These are phyloP conservation scores for Somateria mollissima DNA, from an alignment of 2,797 vertebrate genomes.

Conservation along the genomic window DNA sequence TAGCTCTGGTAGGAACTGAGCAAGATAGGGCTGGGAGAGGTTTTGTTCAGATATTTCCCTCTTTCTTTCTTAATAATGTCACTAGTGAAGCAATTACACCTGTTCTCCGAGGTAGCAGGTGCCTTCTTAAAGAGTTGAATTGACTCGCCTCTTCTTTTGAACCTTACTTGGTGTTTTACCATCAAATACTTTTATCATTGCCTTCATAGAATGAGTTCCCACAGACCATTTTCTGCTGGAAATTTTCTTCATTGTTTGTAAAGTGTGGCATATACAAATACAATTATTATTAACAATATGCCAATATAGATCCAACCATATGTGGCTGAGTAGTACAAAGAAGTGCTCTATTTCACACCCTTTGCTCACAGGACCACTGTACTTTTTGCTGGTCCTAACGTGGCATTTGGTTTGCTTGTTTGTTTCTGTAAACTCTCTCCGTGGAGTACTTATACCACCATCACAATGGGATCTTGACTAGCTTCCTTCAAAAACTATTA, in stretches of 20 bases:
- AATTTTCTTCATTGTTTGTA: neutral
- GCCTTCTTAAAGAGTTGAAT: neutral
- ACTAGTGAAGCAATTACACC: neutral
- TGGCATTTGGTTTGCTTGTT: neutral
- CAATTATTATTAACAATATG: neutral
- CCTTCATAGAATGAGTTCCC: neutral
- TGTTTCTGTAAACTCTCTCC: conserved; percentile 15
- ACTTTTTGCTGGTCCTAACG: neutral
- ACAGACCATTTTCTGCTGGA: neutral
- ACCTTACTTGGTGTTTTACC: neutral
- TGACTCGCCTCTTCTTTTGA: neutral
- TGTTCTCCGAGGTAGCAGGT: neutral
- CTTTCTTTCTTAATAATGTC: neutral
- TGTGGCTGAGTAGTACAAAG: neutral
- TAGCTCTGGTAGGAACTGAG: neutral
- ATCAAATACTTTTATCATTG: neutral
- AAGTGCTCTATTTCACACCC: neutral
- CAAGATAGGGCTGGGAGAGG: neutral
- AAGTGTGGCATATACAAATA: neutral
- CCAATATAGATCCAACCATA: neutral
- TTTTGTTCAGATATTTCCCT: neutral
- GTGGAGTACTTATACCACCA: neutral
- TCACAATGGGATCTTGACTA: neutral
- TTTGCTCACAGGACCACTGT: neutral
- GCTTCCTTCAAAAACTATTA: neutral